Evolutionary conservation across 2,113 vertebrate genomes (phyloP).

Genomic region (Eptatretus burgeri): DNA sequence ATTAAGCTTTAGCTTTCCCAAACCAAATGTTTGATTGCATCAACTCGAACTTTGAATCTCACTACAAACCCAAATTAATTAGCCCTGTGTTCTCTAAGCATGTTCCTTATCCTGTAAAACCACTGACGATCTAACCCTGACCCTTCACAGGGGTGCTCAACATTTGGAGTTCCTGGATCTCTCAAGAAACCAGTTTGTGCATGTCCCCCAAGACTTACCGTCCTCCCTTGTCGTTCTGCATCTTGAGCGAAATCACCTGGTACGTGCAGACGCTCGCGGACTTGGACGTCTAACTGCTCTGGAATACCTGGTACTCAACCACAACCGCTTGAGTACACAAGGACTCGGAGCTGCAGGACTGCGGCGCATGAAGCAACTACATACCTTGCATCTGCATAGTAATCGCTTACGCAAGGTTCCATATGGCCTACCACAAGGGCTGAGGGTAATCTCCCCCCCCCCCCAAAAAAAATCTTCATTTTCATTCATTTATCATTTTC

Average conservation of each 20-base stretch:
- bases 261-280: slow-evolving; percentile 30
- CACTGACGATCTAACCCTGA: neutral
- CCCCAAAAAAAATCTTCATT: no score
- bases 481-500: no score
- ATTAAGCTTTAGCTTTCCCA: no score
- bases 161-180: slow-evolving; percentile 67
- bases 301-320: slow-evolving; percentile 77
- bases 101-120: no score
- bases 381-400: slow-evolving; percentile 88
- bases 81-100: no score
- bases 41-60: no score
- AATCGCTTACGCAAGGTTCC: slow-evolving; percentile 66
- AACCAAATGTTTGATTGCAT: no score
- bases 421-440: slow-evolving; percentile 46
- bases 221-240: slow-evolving; percentile 62
- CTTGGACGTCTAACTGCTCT: slow-evolving; percentile 45
- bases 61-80: no score
- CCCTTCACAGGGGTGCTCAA: neutral
- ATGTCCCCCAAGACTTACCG: slow-evolving; percentile 52
- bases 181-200: slow-evolving; percentile 70
- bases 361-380: slow-evolving; percentile 64
- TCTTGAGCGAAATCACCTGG: slow-evolving; percentile 69
- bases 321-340: slow-evolving; percentile 49
- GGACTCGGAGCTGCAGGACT: slow-evolving; percentile 55
- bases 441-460: slow-evolving; percentile 18